Conservation (phyloP, 2,888 invertebrate genomes). For the Pyrrhosoma nymphula region DNA sequence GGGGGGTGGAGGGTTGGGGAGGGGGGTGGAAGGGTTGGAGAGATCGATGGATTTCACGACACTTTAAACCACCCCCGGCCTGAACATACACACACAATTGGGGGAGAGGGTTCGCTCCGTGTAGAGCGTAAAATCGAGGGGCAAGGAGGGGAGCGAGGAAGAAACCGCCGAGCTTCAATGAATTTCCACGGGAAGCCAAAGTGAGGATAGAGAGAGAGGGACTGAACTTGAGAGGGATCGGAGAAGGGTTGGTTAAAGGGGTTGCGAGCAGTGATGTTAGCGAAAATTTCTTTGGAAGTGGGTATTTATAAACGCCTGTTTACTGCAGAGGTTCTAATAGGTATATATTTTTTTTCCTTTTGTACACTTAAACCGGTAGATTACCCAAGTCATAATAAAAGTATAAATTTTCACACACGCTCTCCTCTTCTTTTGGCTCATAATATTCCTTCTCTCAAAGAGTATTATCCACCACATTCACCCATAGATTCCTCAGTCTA, state of each 20-base stretch:
- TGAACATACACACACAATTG: background rate
- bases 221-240: background rate
- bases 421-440: too few relatives aligned
- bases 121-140: background rate
- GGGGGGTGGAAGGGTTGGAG: background rate
- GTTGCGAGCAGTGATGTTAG: background rate
- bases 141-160: background rate
- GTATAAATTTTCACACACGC: too few relatives aligned
- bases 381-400: too few relatives aligned
- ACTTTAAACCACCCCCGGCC: background rate
- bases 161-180: background rate
- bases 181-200: background rate
- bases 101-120: background rate
- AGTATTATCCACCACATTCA: too few relatives aligned
- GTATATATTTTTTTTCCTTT: too few relatives aligned
- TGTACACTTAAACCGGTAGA: too few relatives aligned
- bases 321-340: too few relatives aligned
- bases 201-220: background rate
- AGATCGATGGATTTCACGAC: slow-evolving; percentile 26
- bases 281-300: too few relatives aligned
- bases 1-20: background rate
- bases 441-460: too few relatives aligned
- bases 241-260: background rate
- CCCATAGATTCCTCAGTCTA: too few relatives aligned
- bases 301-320: too few relatives aligned